A percentile compares a stretch with the other conserved stretches of the same genome.
Evolutionary conservation across 2,113 vertebrate genomes (phyloP).

Genomic region (Furnarius figulus): DNA sequence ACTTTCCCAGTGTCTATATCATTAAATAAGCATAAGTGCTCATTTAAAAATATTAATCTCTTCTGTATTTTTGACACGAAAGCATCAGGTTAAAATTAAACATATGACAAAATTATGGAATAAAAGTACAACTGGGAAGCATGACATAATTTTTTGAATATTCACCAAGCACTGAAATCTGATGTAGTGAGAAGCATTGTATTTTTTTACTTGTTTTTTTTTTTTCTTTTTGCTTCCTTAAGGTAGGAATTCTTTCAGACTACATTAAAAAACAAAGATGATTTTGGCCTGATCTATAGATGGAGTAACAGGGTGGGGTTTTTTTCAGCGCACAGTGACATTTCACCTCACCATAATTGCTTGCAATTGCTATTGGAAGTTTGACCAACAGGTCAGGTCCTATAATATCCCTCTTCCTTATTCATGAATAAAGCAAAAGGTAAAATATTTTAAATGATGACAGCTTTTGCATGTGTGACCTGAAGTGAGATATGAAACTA

Average conservation of each 20-base stretch:
- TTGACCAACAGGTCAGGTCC: not conserved
- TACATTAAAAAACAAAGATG: not conserved
- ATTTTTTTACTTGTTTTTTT: not conserved
- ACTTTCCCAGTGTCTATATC: not conserved
- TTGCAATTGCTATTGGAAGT: not conserved
- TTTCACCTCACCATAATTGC: conserved; percentile 3
- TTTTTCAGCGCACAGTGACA: not conserved
- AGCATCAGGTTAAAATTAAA: not conserved
- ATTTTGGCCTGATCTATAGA: not conserved
- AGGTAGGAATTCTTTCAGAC: not conserved
- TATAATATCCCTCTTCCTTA: not conserved
- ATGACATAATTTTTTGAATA: not conserved
- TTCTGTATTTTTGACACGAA: not conserved
- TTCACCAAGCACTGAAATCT: not conserved
- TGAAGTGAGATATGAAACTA: not conserved
- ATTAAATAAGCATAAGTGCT: not conserved
- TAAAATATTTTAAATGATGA: not conserved
- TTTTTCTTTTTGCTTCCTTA: not conserved
- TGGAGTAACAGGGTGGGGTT: not conserved
- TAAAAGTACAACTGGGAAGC: not conserved
- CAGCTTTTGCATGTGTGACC: not conserved
- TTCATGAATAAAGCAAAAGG: conserved; percentile 24
- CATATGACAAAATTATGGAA: not conserved
- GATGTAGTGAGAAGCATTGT: not conserved
- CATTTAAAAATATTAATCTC: not conserved